These are phyloP conservation scores for Arvicola amphibius DNA, from an alignment of 2,797 vertebrate species.

Conservation along the genomic window DNA sequence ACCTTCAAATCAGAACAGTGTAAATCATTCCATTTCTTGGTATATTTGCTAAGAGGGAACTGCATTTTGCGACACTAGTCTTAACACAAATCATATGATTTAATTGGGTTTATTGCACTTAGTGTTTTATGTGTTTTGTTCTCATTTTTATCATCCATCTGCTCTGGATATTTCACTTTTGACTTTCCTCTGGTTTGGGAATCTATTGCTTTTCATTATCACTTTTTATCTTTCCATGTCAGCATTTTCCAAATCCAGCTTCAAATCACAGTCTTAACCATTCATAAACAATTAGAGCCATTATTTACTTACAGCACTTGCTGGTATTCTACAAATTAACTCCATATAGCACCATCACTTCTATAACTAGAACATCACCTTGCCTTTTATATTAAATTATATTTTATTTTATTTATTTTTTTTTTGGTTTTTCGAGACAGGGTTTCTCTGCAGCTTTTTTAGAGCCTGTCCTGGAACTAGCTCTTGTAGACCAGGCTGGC, in stretches of 20 bases:
- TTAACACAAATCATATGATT: neutral
- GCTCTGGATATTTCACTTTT: conserved; percentile 35
- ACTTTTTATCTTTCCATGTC: conserved; percentile 29
- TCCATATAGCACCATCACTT: conserved; percentile 23
- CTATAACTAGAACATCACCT: conserved; percentile 12
- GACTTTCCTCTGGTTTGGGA: neutral
- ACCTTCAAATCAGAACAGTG: neutral
- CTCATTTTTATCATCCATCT: neutral
- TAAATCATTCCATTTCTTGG: neutral
- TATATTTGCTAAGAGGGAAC: neutral
- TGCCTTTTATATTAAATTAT: conserved; percentile 35
- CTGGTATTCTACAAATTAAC: neutral
- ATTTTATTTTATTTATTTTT: conserved; percentile 60
- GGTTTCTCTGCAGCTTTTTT: too few species aligned
- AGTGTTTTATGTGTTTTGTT: neutral
- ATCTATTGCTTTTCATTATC: conserved; percentile 50
- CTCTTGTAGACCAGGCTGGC: too few species aligned
- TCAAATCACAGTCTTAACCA: conserved; percentile 54
- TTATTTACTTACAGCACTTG: conserved; percentile 5
- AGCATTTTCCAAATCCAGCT: conserved; percentile 47
- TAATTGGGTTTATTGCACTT: neutral
- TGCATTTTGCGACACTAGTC: neutral
- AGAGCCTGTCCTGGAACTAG: too few species aligned
- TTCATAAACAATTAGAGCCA: conserved; percentile 17
- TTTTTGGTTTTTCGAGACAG: too few species aligned